Base-by-base conservation (phyloP, 2,888 invertebrate species). In the Dorcus parallelipipedus region DNA sequence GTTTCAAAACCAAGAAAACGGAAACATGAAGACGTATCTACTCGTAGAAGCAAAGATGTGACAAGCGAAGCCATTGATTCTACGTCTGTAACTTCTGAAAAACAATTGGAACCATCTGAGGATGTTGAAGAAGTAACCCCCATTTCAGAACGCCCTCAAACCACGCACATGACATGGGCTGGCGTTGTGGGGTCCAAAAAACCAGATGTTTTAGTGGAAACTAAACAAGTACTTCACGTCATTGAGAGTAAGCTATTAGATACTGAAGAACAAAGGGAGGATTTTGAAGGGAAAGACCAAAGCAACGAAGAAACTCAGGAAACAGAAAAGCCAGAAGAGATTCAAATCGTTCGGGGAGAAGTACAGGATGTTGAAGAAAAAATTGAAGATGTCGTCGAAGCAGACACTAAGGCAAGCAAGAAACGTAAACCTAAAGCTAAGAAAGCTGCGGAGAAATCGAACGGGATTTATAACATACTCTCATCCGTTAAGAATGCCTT, bases 131-230 rank as follows among this genome's bases (percentile, higher is more conserved):
- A 23, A 8, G 40, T 14, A 8, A 26, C 14, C 14, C 14, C 14
- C 14, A 14, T 14, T 14, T 1, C 14, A 14, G 14, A 45, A 10
- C 20, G 20, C 6, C 26, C 33, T 43, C 7, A 40, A 49, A 47
- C 47, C 54, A 10, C 47, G 7, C 54, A 56, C 10, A 74, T 73
- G 65, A 71, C 75, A 0, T 75, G 74, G 75, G 73, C 73, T 26
- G 70, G 71, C 8, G 54, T 75, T 1, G 72, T 72, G 33, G 61
- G 69, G 8, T 48, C 49, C 4, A 58, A 61, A 52, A 26, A 58
- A 40, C 52, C 59, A 38, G 38, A 58, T 10, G 40, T 47, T 3
- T 10, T 54, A 14, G 14, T 14, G 7, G 54, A 59, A 26, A 9
- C 26, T 3, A 9, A 48, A 9, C 43, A 17, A 20, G 47, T 51